Evolutionary conservation across 2,113 vertebrate species (phyloP), one percentile per base, ranked within the genome.

Genomic region (Podiceps cristatus): DNA sequence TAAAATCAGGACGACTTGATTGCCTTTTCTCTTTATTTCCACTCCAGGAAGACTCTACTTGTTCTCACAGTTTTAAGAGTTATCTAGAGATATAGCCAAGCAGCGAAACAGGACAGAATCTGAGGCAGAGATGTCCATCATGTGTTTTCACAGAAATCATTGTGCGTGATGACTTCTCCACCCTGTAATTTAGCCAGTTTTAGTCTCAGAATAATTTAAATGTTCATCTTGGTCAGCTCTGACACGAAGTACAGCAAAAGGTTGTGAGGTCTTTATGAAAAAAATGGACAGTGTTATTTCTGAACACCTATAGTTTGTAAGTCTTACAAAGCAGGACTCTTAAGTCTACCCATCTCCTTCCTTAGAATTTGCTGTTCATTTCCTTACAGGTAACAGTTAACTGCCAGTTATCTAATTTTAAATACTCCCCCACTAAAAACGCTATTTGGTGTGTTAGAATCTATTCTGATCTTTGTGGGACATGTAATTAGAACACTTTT

Each of bases 381-480:
- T 85, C 81, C 62, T 85, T 66, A 27, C 81, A 84, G 75, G 52
- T 88, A 94, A 76, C 22, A 66, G 95, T 96, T 95, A 96, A 97
- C 77, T 62, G 69, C 71, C 64, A 81, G 53, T 90, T 93, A 62
- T 44, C 96, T 95, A 82, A 91, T 96, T 95, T 85, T 87, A 87
- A 96, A 55, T 53, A 52, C 74, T 90, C 84, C 83, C 91, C 44
- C 45, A 40, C 73, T 76, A 42, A 66, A 52, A 50, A 10, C 3
- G 6, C 28, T 91, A 5, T 78, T 87, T 94, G 83, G 42, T 60
- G 45, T 76, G 91, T 91, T 92, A 75, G 80, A 82, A 94, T 91
- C 95, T 97, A 97, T 96, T 97, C 91, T 94, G 37, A 76, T 93
- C 94, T 97, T 96, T 94, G 91, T 96, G 77, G 97, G 96, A 31